Percentiles rank a stretch among this genome's conserved stretches.
These are phyloP conservation scores for Eulimnadia texana DNA, from an alignment of 1,140 invertebrate genomes.

Conservation along the genomic window DNA sequence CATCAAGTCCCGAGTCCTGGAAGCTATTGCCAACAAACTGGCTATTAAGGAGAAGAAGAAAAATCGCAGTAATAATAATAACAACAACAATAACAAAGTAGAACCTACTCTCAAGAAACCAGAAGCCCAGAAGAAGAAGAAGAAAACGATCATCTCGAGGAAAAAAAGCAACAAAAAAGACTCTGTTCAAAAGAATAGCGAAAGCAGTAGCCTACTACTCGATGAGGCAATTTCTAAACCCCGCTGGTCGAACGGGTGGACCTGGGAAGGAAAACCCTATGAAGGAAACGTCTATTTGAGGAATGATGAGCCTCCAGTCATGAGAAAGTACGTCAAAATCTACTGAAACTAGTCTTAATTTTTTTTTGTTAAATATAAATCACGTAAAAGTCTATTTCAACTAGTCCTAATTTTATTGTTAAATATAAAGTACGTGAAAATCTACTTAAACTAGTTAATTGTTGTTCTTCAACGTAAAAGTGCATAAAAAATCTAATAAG, in stretches of 20 bases:
- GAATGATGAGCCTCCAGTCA: constrained; percentile 26
- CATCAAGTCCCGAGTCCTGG: background rate
- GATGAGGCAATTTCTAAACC: constrained; percentile 2
- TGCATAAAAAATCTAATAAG: too few relatives aligned
- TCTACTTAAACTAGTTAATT: too few relatives aligned
- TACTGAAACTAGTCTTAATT: too few relatives aligned
- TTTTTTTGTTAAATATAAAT: too few relatives aligned
- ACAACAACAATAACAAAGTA: constrained; percentile 4
- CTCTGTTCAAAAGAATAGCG: constrained; percentile 14
- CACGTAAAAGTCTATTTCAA: too few relatives aligned
- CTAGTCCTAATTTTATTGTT: too few relatives aligned
- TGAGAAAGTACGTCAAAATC: background rate
- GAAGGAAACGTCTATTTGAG: constrained; percentile 71
- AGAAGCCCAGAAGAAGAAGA: constrained; percentile 15
- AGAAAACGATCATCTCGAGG: constrained; percentile 19
- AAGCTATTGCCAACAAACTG: background rate
- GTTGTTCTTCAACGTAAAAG: too few relatives aligned
- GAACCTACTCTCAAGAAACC: background rate
- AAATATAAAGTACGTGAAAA: too few relatives aligned
- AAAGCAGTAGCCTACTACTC: background rate
- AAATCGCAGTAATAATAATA: constrained; percentile 1
- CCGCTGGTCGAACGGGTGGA: constrained; percentile 77
- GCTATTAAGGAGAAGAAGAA: background rate
- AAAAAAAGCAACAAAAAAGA: constrained; percentile 18
- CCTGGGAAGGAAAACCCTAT: constrained; percentile 69